Evolutionary conservation across 2,113 vertebrate species (phyloP), one percentile per base, ranked within the genome.

Genomic region (Carassius carassius): DNA sequence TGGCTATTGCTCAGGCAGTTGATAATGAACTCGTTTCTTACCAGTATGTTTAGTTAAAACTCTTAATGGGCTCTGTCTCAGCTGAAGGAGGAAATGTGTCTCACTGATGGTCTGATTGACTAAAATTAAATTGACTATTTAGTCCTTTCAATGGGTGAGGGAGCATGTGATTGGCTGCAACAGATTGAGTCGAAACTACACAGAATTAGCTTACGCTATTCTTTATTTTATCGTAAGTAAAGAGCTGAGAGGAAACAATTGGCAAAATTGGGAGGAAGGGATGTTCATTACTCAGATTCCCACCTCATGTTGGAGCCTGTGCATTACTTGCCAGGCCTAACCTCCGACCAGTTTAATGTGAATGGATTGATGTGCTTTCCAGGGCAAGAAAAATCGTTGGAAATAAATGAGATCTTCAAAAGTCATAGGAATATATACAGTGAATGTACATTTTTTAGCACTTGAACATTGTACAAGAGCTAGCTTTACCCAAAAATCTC

Each of bases 1-100:
- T 67, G 44, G 16, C 62, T 21, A 49, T 32, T 63, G 41, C 37
- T 63, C 7, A 63, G 58, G 60, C 37, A 25, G 77, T 14, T 17
- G 60, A 81, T 67, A 67, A 69, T 81, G 25, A 81, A 67, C 44
- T 32, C 49, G 16, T 67, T 51, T 69, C 16, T 51, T 32, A 32
- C 25, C 62, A 54, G 62, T 32, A 32, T 81, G 44, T 81, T 81
- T 51, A 32, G 78, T 29, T 81, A 11, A 81, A 81, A 32, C 44
- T 69, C 62, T 51, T 29, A 67, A 51, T 65, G 76, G 56, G 76
- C 56, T 78, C 35, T 41, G 56, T 14, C 35, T 78, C 21, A 41
- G 29, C 32, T 37, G 3, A 60, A 60, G 17, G 51, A 60, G 21
- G 51, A 41, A 7, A 14, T 58, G 32, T 58, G 23, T 32, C 16